Evolutionary conservation across 2,797 vertebrate species (phyloP), one percentile per base, ranked within the genome.

Genomic region (Setipinna tenuifilis): DNA sequence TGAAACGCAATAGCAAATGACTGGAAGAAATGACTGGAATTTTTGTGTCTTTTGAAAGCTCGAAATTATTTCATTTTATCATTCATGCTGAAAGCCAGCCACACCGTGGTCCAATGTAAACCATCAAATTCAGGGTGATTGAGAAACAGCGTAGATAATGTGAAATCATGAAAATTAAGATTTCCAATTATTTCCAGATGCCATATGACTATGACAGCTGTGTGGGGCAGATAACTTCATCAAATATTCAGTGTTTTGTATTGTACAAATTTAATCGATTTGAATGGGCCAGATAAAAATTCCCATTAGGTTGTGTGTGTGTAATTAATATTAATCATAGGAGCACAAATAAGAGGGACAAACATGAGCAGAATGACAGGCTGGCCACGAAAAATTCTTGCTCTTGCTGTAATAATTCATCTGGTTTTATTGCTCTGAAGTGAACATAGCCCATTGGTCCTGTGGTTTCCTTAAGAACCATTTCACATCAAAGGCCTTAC

Each of bases 121-220:
- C 71, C 71, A 78, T 78, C 31, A 82, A 68, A 82, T 62, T 87
- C 82, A 68, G 41, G 41, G 17, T 23, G 46, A 83, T 17, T 57
- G 75, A 78, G 50, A 75, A 58, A 83, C 31, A 83, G 17, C 35
- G 44, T 80, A 75, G 25, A 44, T 50, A 44, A 19, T 48, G 82
- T 2, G 58, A 62, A 65, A 61, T 65, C 62, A 31, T 61, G 59
- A 83, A 84, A 83, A 75, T 65, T 9, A 0, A 21, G 44, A 35
- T 87, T 84, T 71, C 83, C 23, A 87, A 82, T 80, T 61, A 84
- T 83, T 84, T 35, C 81, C 82, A 54, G 28, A 85, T 23, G 54
- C 83, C 46, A 82, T 85, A 50, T 82, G 62, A 83, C 58, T 83
- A 57, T 84, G 87, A 87, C 87, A 86, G 54, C 87, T 89, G 89